Evolutionary conservation across 2,113 vertebrate species (phyloP), one percentile per base, ranked within the genome.

Genomic region (Phrynosoma platyrhinos): DNA sequence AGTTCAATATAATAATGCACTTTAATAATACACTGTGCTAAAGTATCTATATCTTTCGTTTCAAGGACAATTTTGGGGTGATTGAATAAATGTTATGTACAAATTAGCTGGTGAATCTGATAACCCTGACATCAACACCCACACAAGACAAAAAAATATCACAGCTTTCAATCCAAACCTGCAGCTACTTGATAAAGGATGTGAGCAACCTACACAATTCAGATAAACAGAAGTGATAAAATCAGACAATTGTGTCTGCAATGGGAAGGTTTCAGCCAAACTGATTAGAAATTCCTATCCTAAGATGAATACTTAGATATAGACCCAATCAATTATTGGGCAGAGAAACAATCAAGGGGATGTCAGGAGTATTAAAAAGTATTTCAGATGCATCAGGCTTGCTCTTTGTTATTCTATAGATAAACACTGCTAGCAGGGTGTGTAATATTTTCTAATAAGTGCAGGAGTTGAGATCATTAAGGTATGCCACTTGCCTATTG

Each of bases 1-100:
- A 9, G 25, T 90, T 83, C 52, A 76, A 81, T 90, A 76, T 21
- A 42, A 91, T 47, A 58, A 82, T 83, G 16, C 40, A 89, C 66
- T 87, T 55, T 71, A 87, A 80, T 83, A 83, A 91, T 83, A 9
- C 85, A 58, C 7, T 79, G 30, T 16, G 30, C 1, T 79, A 55
- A 36, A 81, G 53, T 12, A 85, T 5, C 16, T 20, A 20, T 77
- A 87, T 55, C 5, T 23, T 78, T 30, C 75, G 79, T 88, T 82
- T 87, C 74, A 91, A 91, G 27, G 62, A n/a, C 75, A 47, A 82
- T 25, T n/a, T 91, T 91, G 92, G 87, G 76, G 66, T 88, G 47
- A 32, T 66, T 84, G 88, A 93, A 47, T 75, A 88, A 30, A 10
- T 3, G 8, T 88, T 91, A 90, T 85, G 30, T 74, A 36, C 87